Evolutionary conservation across 2,797 vertebrate species (phyloP), one percentile per base, ranked within the genome.

Genomic region (Rallus crepitans): DNA sequence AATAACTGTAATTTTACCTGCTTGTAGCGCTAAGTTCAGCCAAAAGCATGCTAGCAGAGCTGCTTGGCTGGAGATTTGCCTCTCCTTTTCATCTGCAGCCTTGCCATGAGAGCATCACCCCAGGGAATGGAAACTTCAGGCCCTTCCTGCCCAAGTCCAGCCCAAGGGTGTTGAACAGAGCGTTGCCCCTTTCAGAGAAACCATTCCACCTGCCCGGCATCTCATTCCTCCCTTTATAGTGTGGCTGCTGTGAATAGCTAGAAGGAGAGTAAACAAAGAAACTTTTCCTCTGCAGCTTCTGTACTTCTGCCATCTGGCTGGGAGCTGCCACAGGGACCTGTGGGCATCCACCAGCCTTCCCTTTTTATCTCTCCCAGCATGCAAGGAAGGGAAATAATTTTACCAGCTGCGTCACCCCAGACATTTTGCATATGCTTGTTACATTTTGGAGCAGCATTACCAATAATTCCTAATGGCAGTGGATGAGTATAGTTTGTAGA

Each of bases 291-390:
- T 0, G 0, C 19, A 81, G 77, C 37, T 68, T 31, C 86, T 66
- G 23, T 25, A 19, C 31, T 94, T 66, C 82, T 87, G 78, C 95
- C 92, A 80, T 95, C 93, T 90, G 91, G 30, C 91, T 87, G 85
- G 85, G 86, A 88, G 68, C 82, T 85, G 75, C 92, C 4, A 0
- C 0, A 0, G 60, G 70, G 59, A 71, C 64, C 57, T 33, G 2
- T 33, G 73, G 88, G 83, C 72, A 69, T 40, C 17, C 60, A 59
- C 70, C 78, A 89, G 40, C 78, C 63, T 83, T 77, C 59, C 18
- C 18, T 68, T 88, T 87, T 87, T 61, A 45, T 31, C 35, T 64
- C 73, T 80, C 50, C 30, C 45, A 18, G 37, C 61, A 5, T 3
- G 0, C 37, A 56, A 85, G 40, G 33, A 89, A 87, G 47, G 71